Evolutionary conservation across 1,140 invertebrate species (phyloP).

Genomic region (Diploscapter pachys): DNA sequence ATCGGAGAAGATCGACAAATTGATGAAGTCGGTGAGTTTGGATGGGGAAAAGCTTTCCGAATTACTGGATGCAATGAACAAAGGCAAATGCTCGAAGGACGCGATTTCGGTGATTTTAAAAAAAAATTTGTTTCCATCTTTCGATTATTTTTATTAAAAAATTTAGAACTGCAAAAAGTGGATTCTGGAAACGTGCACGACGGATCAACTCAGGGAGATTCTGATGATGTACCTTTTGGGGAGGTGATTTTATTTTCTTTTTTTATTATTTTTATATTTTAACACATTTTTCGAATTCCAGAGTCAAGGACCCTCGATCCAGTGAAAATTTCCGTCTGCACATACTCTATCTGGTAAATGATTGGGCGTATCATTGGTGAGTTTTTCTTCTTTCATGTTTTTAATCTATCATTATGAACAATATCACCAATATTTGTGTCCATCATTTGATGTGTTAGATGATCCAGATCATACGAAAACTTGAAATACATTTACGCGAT

Average conservation of each 20-base stretch:
- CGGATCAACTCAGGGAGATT: constrained; percentile 48
- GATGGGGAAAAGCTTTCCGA: constrained; percentile 37
- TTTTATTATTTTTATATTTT: constrained; percentile 7
- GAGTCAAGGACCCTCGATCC: constrained; percentile 35
- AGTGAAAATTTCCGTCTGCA: constrained; percentile 47
- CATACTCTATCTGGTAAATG: constrained; percentile 50
- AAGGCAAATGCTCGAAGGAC: constrained; percentile 44
- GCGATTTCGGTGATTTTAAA: constrained; percentile 46
- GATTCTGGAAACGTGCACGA: constrained; percentile 53
- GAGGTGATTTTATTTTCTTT: constrained; percentile 26
- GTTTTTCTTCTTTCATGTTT: constrained; percentile 1
- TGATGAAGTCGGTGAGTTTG: constrained; percentile 45
- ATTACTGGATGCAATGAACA: constrained; percentile 40
- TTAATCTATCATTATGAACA: too few species aligned
- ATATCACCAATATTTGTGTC: too few species aligned
- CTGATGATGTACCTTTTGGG: constrained; percentile 46
- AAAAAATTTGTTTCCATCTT: constrained; percentile 8
- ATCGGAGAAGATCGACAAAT: constrained; percentile 38
- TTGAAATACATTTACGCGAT: too few species aligned
- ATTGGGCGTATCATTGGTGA: constrained; percentile 54
- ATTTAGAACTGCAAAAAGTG: constrained; percentile 49
- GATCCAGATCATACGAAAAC: too few species aligned
- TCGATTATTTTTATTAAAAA: background rate
- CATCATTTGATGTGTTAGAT: too few species aligned
- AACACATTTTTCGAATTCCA: constrained; percentile 22